Evolutionary conservation across 1,140 invertebrate species (phyloP).

Genomic region (Oppia nitens): DNA sequence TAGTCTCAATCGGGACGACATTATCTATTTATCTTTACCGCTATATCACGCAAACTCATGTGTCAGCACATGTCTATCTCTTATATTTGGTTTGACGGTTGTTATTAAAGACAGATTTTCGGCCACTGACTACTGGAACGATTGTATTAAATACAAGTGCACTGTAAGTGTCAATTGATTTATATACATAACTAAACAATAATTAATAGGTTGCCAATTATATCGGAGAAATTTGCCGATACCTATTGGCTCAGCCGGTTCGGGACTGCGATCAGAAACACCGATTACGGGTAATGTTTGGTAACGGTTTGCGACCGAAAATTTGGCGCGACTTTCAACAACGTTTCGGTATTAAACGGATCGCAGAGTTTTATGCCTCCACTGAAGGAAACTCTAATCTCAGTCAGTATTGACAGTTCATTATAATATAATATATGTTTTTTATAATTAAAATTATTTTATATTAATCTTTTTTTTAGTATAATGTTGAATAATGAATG

Average conservation of each 20-base stretch:
- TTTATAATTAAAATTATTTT: too few species aligned
- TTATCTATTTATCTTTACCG: conserved; percentile 45
- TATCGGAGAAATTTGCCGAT: conserved; percentile 98
- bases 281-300: conserved; percentile 67
- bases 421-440: too few species aligned
- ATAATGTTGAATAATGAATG: too few species aligned
- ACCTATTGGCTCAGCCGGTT: conserved; percentile 67
- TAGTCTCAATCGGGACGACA: conserved; percentile 39
- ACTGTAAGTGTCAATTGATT: conserved; percentile 38
- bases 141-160: conserved; percentile 50
- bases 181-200: background rate
- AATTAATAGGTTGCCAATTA: conserved; percentile 44
- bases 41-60: conserved; percentile 50
- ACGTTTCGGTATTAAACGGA: conserved; percentile 30
- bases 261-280: conserved; percentile 64
- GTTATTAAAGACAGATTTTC: conserved; percentile 40
- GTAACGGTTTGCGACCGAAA: conserved; percentile 85
- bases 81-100: conserved; percentile 34
- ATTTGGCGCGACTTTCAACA: conserved; percentile 86
- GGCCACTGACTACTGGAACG: conserved; percentile 42
- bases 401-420: conserved; percentile 26
- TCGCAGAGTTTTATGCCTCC: conserved; percentile 36
- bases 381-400: conserved; percentile 36
- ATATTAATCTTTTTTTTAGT: too few species aligned
- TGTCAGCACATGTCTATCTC: conserved; percentile 30